Evolutionary conservation across 2,888 invertebrate genomes (phyloP).

Genomic region (Cataglyphis altisquamis): DNA sequence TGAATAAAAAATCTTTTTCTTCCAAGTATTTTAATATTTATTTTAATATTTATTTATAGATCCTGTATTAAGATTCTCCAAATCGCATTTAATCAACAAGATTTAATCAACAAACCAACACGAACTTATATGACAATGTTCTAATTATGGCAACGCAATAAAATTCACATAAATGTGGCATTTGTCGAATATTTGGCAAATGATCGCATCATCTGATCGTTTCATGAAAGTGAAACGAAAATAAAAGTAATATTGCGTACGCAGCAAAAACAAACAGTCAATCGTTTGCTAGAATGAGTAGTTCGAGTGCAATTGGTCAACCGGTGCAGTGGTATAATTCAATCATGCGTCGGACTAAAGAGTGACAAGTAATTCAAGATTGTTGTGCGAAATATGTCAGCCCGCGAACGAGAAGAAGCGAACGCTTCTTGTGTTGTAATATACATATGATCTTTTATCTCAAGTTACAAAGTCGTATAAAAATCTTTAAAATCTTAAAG

Average conservation of each 20-base stretch:
- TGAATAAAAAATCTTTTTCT: background rate
- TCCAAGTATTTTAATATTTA: constrained; percentile 26
- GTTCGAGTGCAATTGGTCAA: constrained; percentile 7
- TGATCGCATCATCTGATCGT: constrained; percentile 2
- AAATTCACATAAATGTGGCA: constrained; percentile 9
- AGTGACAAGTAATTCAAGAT: constrained; percentile 22
- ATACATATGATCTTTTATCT: background rate
- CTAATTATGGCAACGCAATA: background rate
- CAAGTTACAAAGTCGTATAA: background rate
- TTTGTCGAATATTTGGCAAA: constrained; percentile 4
- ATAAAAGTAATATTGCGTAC: background rate
- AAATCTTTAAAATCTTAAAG: constrained; percentile 1
- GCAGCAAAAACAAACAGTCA: background rate
- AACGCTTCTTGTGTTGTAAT: background rate
- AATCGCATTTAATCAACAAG: background rate
- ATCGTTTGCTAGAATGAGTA: constrained; percentile 17
- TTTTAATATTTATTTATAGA: constrained; percentile 13
- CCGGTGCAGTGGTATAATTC: constrained; percentile 15
- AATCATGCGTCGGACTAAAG: background rate
- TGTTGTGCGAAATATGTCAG: background rate
- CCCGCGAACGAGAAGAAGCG: background rate
- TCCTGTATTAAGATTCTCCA: background rate
- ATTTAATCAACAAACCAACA: background rate
- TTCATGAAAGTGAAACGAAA: constrained; percentile 20
- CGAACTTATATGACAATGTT: background rate